Base-by-base conservation (phyloP, 2,113 vertebrate species). In the Sigmodon hispidus region DNA sequence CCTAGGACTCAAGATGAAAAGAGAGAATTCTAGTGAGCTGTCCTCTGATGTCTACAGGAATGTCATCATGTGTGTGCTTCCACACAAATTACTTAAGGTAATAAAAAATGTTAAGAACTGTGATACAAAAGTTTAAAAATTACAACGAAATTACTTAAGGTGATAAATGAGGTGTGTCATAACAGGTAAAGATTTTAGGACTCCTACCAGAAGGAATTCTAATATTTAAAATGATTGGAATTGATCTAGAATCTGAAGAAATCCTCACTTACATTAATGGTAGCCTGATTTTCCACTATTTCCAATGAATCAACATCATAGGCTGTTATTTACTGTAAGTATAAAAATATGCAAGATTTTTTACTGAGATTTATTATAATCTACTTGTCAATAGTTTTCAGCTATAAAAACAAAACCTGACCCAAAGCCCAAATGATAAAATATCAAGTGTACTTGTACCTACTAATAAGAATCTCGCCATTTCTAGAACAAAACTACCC, bases 181-280 rank as follows among this genome's bases (percentile, higher is more conserved):
- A 84, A 55, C 7, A 92, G 21, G 65, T 73, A 24, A 77, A 43
- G 52, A 72, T 50, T 90, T 88, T 61, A 83, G 40, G 52, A 73
- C 19, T 52, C 72, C 19, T 48, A 76, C 45, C 17, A 34, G 57
- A n/a, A 93, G 65, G 17, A 90, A 67, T 36, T 79, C n/a, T 93
- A 55, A 85, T 61, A 59, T 63, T 77, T 72, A 69, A 87, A 90
- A 75, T 90, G 40, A 94, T 9, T 90, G 80, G 8, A 77, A 77
- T 45, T 77, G 48, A 61, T 48, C 59, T 83, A 59, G n/a, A 87
- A 7, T 91, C 50, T 75, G 36, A 94, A 95, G 57, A 97, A 84
- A 61, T 85, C 13, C n/a, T 97, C 40, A 52, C 57, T 29, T 59
- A 92, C 77, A 85, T 90, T 61, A 36, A 84, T 1, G 6, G 36